Evolutionary conservation across 2,888 invertebrate genomes (phyloP).

Genomic region (Hydraecia micacea): DNA sequence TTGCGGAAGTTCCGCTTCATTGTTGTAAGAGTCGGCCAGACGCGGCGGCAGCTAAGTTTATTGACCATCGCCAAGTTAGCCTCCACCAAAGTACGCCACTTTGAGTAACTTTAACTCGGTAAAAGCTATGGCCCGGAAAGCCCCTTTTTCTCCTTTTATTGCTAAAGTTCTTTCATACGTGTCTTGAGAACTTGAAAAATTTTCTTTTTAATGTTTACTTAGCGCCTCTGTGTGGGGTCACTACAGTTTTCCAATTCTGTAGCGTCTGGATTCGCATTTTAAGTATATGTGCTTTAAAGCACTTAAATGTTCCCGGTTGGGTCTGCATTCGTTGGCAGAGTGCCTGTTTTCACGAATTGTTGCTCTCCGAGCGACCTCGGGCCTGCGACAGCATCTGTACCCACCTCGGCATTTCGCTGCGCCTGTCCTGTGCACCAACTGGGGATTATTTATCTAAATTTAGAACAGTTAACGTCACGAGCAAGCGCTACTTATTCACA

Average conservation of each 20-base stretch:
- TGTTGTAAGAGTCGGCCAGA: constrained; percentile 77
- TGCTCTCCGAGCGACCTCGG: constrained; percentile 67
- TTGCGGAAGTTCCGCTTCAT: constrained; percentile 79
- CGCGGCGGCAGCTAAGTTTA: constrained; percentile 81
- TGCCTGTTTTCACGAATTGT: constrained; percentile 79
- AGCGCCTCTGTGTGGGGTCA: constrained; percentile 53
- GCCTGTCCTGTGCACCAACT: constrained; percentile 72
- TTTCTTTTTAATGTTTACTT: constrained; percentile 74
- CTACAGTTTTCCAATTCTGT: constrained; percentile 57
- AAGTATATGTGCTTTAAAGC: constrained; percentile 67
- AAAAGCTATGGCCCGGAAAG: constrained; percentile 83
- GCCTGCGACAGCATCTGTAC: constrained; percentile 67
- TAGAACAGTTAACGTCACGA: constrained; percentile 74
- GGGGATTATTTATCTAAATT: constrained; percentile 77
- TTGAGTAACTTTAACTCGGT: constrained; percentile 86
- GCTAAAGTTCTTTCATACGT: constrained; percentile 87
- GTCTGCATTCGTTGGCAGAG: constrained; percentile 80
- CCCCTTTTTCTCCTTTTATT: constrained; percentile 86
- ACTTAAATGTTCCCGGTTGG: constrained; percentile 69
- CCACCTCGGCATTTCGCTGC: constrained; percentile 68
- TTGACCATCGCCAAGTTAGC: constrained; percentile 85
- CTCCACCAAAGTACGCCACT: constrained; percentile 81
- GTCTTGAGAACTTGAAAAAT: constrained; percentile 79
- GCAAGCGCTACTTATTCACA: constrained; percentile 66
- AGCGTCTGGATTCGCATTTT: constrained; percentile 67